Percentiles rank a stretch among this genome's conserved stretches.
phyloP scores from a whole-genome alignment of 1,140 invertebrate genomes.

The Linepithema humile region DNA sequence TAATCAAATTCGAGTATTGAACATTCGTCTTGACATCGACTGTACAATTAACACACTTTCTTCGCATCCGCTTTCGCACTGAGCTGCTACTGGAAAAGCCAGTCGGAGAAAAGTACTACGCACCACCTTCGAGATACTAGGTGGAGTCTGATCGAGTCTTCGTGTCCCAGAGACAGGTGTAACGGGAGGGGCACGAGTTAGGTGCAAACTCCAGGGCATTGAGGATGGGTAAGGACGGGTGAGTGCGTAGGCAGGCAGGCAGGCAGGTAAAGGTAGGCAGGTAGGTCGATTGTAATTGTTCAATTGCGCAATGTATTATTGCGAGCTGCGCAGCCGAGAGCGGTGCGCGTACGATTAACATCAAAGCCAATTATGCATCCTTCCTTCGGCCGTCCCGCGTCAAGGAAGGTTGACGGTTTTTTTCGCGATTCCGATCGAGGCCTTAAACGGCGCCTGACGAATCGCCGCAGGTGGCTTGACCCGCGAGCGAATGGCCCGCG shows the following conservation, averaged over 20 bases:
- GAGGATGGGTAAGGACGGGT: slow-evolving; percentile 51
- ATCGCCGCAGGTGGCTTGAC: not conserved
- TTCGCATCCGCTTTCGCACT: not conserved
- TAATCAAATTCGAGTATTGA: not conserved
- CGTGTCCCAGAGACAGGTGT: slow-evolving; percentile 18
- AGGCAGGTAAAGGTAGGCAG: slow-evolving; percentile 67
- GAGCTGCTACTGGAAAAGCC: not conserved
- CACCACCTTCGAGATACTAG: not conserved
- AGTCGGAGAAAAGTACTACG: slow-evolving; percentile 16
- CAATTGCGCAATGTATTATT: slow-evolving; percentile 74
- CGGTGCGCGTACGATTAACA: slow-evolving; percentile 75
- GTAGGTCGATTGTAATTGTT: slow-evolving; percentile 77
- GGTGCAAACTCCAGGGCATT: not conserved
- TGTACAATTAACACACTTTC: not conserved
- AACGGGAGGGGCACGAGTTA: slow-evolving; percentile 52
- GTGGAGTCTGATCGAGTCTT: slow-evolving; percentile 9
- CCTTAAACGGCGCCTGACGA: not conserved
- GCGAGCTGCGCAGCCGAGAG: slow-evolving; percentile 70
- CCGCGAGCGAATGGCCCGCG: not conserved
- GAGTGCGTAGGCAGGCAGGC: slow-evolving; percentile 57
- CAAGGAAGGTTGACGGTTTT: slow-evolving; percentile 3
- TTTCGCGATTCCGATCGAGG: slow-evolving; percentile 26
- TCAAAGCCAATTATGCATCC: slow-evolving; percentile 77
- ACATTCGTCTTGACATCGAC: not conserved
- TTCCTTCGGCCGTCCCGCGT: slow-evolving; percentile 56